Conservation (phyloP, 2,888 invertebrate genomes). For the Beris chalybata region DNA sequence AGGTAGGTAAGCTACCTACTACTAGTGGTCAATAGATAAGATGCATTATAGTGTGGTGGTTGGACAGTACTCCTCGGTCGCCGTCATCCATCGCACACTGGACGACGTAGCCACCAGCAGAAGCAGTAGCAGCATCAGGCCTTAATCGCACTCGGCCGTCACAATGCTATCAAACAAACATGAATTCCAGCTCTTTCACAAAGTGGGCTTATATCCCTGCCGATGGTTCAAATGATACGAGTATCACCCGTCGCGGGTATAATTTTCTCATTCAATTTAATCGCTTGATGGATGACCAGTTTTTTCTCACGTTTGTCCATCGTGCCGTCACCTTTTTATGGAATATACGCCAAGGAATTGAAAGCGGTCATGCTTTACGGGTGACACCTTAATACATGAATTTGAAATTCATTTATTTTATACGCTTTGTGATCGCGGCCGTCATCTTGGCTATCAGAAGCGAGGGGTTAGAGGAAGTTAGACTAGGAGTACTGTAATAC, state of each 20-base stretch:
- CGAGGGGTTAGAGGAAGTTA: too few species aligned
- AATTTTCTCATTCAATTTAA: constrained; percentile 39
- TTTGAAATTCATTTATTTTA: constrained; percentile 33
- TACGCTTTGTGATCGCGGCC: background rate
- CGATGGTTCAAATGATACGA: constrained; percentile 2
- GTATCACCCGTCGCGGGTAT: constrained; percentile 28
- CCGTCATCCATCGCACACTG: background rate
- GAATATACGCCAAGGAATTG: constrained; percentile 23
- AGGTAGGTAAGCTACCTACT: background rate
- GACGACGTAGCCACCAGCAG: background rate
- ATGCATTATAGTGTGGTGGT: too few species aligned
- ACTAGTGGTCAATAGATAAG: background rate
- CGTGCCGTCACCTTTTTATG: constrained; percentile 23
- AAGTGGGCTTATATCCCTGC: background rate
- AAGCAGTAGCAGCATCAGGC: constrained; percentile 7
- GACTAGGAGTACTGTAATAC: background rate
- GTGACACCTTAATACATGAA: constrained; percentile 35
- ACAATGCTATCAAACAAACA: constrained; percentile 15
- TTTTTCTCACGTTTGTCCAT: constrained; percentile 33
- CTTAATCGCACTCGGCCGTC: constrained; percentile 9
- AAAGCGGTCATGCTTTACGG: constrained; percentile 32
- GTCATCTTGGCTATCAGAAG: background rate
- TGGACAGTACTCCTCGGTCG: too few species aligned
- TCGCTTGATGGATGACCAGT: constrained; percentile 38
- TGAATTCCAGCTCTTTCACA: constrained; percentile 12